These are phyloP conservation scores for Chelonoidis abingdonii DNA, from an alignment of 2,113 vertebrate species.

Conservation along the genomic window DNA sequence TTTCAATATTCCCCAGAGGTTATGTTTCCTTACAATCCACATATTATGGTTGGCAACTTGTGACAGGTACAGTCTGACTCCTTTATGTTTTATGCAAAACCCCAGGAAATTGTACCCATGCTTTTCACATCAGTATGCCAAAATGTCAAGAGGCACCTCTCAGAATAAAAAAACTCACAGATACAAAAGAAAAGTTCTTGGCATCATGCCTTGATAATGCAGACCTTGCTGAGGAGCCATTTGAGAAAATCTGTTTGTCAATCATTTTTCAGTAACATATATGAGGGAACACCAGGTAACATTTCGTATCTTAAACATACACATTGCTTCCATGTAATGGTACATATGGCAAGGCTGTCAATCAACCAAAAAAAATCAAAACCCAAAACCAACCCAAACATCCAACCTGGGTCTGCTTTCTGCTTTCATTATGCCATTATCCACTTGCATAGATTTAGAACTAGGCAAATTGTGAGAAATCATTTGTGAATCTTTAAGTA, in stretches of 20 bases:
- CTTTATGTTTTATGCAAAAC: slow-evolving; percentile 29
- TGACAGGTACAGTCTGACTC: slow-evolving; percentile 53
- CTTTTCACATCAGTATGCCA: slow-evolving; percentile 48
- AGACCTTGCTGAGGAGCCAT: slow-evolving; percentile 15
- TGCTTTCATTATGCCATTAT: background rate
- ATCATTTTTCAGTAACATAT: background rate
- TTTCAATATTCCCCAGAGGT: slow-evolving; percentile 54
- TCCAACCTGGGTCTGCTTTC: background rate
- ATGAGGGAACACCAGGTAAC: rapidly evolving
- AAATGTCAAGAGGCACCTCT: slow-evolving; percentile 45
- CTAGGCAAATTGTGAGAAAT: background rate
- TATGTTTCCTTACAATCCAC: slow-evolving; percentile 12
- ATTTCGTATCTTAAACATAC: rapidly evolving
- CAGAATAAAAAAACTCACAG: slow-evolving; percentile 7
- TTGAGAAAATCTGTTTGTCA: slow-evolving; percentile 3
- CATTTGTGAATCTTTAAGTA: background rate
- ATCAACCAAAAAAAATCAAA: background rate
- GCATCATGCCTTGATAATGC: slow-evolving; percentile 40
- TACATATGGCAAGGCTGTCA: background rate
- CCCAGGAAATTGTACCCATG: background rate
- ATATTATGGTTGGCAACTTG: slow-evolving; percentile 22
- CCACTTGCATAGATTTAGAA: background rate
- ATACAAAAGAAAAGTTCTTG: slow-evolving; percentile 4
- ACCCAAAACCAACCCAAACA: too few relatives aligned
- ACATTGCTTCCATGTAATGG: rapidly evolving